Evolutionary conservation across 2,888 invertebrate species (phyloP).

Genomic region (Morpho helenor): DNA sequence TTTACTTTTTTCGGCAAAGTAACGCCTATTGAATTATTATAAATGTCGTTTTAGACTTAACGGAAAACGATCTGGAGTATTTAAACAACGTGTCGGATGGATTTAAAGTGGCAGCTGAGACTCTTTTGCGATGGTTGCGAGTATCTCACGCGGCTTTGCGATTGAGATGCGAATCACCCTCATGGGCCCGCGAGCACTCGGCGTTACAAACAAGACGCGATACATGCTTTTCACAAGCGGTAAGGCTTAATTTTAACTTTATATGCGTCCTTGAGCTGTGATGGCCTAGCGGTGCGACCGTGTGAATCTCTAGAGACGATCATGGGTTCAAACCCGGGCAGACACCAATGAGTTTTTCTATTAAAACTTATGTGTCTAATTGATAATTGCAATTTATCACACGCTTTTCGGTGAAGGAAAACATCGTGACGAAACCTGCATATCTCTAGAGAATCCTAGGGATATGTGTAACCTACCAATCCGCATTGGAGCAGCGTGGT

Average conservation of each 20-base stretch:
- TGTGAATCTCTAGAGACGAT: too few species aligned
- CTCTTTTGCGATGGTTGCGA: slow-evolving; percentile 75
- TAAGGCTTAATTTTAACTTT: slow-evolving; percentile 56
- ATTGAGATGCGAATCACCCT: slow-evolving; percentile 87
- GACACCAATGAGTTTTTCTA: too few species aligned
- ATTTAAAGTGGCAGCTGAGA: slow-evolving; percentile 88
- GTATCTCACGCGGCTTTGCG: slow-evolving; percentile 91
- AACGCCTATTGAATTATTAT: not conserved
- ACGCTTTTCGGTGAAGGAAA: too few species aligned
- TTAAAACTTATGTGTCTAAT: too few species aligned
- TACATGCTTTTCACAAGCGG: slow-evolving; percentile 95
- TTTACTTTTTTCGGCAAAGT: too few species aligned
- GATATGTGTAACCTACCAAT: too few species aligned
- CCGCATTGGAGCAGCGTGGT: too few species aligned
- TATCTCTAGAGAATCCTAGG: too few species aligned
- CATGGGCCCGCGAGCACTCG: slow-evolving; percentile 83
- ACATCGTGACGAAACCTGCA: too few species aligned
- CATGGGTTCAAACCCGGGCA: too few species aligned
- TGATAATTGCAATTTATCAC: too few species aligned
- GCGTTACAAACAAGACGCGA: slow-evolving; percentile 89
- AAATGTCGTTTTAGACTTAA: slow-evolving; percentile 27
- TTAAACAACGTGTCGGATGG: slow-evolving; percentile 88
- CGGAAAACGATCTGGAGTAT: slow-evolving; percentile 76
- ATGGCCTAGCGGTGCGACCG: too few species aligned
- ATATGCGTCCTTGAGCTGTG: not conserved